Percentiles rank a stretch among this genome's conserved stretches.
Conservation (phyloP, 2,113 vertebrate genomes). For the Mobula hypostoma region DNA sequence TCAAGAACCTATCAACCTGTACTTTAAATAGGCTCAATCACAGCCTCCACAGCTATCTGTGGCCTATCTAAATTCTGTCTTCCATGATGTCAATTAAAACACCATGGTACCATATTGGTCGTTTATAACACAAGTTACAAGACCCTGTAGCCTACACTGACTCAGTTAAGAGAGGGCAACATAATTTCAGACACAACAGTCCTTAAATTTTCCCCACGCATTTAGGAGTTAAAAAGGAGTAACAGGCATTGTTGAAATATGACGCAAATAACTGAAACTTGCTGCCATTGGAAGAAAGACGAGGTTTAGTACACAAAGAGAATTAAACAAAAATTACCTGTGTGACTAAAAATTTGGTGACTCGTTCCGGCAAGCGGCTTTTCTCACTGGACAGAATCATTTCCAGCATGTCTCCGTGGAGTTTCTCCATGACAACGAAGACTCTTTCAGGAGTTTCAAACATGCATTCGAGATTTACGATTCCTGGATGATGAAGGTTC, state of each 20-base stretch:
- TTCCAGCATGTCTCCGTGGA: constrained; percentile 97
- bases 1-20: too few relatives aligned
- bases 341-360: constrained; percentile 94
- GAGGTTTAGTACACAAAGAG: not conserved
- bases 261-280: not conserved
- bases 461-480: constrained; percentile 98
- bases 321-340: constrained; percentile 63
- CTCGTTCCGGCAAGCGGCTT: constrained; percentile 90
- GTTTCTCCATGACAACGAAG: constrained; percentile 98
- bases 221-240: not conserved
- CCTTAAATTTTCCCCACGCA: not conserved
- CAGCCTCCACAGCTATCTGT: too few relatives aligned
- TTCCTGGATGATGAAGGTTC: constrained; percentile 96
- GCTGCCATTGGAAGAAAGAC: not conserved
- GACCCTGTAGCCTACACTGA: not conserved
- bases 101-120: not conserved
- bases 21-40: too few relatives aligned
- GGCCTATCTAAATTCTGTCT: not conserved
- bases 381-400: constrained; percentile 98
- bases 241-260: not conserved
- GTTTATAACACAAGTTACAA: not conserved
- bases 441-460: constrained; percentile 95
- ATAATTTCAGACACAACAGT: not conserved
- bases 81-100: not conserved
- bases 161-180: not conserved